Conservation (phyloP, 2,113 vertebrate genomes). For the Guaruba guarouba region DNA sequence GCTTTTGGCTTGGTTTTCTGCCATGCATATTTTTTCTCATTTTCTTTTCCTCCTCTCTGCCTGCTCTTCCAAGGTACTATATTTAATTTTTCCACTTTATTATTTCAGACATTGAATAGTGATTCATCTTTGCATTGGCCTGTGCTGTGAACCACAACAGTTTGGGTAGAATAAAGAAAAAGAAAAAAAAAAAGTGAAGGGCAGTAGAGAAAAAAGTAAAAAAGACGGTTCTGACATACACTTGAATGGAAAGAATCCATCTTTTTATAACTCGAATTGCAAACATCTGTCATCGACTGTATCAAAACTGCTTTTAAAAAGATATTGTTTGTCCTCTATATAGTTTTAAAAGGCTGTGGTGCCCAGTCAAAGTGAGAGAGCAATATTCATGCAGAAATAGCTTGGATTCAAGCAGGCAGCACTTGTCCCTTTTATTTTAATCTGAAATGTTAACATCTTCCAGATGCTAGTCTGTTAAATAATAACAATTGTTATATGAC, state of each 20-base stretch:
- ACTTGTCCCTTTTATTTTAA: constrained; percentile 53
- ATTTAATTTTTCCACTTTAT: constrained; percentile 62
- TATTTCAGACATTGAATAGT: constrained; percentile 36
- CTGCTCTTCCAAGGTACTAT: constrained; percentile 36
- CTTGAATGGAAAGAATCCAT: constrained; percentile 41
- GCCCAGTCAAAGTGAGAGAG: background rate
- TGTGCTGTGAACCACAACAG: constrained; percentile 38
- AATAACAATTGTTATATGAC: constrained; percentile 30
- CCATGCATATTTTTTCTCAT: background rate
- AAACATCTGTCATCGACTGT: constrained; percentile 17
- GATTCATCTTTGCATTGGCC: constrained; percentile 57
- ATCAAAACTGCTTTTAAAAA: constrained; percentile 51
- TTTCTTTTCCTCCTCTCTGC: constrained; percentile 9
- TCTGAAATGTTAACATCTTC: constrained; percentile 37
- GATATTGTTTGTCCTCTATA: constrained; percentile 34
- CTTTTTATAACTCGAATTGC: constrained; percentile 40
- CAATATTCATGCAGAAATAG: constrained; percentile 5
- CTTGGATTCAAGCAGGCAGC: constrained; percentile 28
- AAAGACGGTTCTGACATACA: background rate
- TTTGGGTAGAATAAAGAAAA: constrained; percentile 40
- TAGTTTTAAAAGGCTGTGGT: constrained; percentile 25
- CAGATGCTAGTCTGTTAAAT: constrained; percentile 39
- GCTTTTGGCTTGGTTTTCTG: constrained; percentile 22
- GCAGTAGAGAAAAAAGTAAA: background rate
- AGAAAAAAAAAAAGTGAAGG: background rate